These are phyloP conservation scores for Palythoa grandiflora DNA, from an alignment of 92 coral and sea anemone genomes.

Conservation along the genomic window DNA sequence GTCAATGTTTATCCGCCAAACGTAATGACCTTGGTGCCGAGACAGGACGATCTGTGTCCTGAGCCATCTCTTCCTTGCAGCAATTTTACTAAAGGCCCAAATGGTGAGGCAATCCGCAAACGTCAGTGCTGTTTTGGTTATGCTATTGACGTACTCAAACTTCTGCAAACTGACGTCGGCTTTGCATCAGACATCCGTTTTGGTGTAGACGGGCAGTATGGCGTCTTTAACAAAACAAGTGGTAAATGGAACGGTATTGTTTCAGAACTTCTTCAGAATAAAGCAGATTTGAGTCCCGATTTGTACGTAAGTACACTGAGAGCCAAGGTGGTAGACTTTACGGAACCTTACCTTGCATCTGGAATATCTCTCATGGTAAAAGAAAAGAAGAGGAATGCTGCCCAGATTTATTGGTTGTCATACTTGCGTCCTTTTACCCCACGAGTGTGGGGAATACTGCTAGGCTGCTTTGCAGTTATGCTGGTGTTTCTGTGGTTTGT, in stretches of 20 bases:
- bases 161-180: conserved; percentile 36
- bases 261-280: conserved; percentile 68
- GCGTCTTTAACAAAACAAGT: conserved; percentile 71
- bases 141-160: conserved; percentile 78
- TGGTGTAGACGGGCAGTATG: conserved; percentile 79
- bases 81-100: conserved; percentile 49
- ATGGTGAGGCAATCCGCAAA: conserved; percentile 32
- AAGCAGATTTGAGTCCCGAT: conserved; percentile 80
- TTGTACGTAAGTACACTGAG: conserved; percentile 82
- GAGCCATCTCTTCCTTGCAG: conserved; percentile 59
- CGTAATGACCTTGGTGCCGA: conserved; percentile 73
- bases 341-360: conserved; percentile 87
- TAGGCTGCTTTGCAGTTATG: conserved; percentile 84
- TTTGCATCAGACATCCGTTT: conserved; percentile 64
- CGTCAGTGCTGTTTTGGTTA: conserved; percentile 86
- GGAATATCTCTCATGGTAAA: conserved; percentile 85
- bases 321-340: conserved; percentile 75
- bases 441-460: conserved; percentile 79
- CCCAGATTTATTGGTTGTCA: conserved; percentile 80
- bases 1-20: conserved; percentile 85
- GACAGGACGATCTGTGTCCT: conserved; percentile 67
- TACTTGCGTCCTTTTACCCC: conserved; percentile 85
- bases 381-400: conserved; percentile 68
- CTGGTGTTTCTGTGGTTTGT: conserved; percentile 76
- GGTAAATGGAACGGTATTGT: conserved; percentile 88